Percentiles rank a stretch among this genome's conserved stretches.
phyloP scores from a whole-genome alignment of 2,113 vertebrate genomes.

The Labeo catla region DNA sequence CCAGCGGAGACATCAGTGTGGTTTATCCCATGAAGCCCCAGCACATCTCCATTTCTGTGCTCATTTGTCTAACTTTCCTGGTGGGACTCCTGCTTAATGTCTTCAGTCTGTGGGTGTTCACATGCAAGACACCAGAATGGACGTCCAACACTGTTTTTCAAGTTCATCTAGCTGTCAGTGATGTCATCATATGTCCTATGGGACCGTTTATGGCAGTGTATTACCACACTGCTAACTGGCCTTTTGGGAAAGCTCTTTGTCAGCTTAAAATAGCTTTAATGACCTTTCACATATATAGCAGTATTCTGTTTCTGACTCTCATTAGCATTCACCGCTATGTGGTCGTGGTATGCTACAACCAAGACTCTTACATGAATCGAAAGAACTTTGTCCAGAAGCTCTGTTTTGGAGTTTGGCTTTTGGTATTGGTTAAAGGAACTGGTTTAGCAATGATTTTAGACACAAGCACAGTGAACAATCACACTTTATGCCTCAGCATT shows the following conservation, averaged over 20 bases:
- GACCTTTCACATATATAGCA: conserved; percentile 62
- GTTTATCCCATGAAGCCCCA: conserved; percentile 33
- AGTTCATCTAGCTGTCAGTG: conserved; percentile 75
- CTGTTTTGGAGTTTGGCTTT: conserved; percentile 53
- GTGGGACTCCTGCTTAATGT: conserved; percentile 70
- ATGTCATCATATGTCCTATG: conserved; percentile 65
- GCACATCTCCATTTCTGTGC: conserved; percentile 56
- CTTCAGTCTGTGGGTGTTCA: conserved; percentile 74
- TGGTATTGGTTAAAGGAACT: conserved; percentile 59
- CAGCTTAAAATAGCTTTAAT: conserved; percentile 60
- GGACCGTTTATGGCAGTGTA: conserved; percentile 68
- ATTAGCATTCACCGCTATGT: conserved; percentile 68
- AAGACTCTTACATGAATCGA: conserved; percentile 58
- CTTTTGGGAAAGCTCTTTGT: conserved; percentile 71
- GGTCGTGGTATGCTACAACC: conserved; percentile 55
- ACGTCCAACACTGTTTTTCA: conserved; percentile 71
- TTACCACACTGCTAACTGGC: conserved; percentile 65
- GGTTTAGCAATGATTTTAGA: conserved; percentile 56
- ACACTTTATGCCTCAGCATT: conserved; percentile 62
- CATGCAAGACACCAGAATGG: conserved; percentile 68
- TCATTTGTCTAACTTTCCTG: conserved; percentile 69
- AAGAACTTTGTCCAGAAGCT: conserved; percentile 64
- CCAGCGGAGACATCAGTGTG: neutral
- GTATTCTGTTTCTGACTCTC: conserved; percentile 66
- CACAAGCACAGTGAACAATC: conserved; percentile 51